These are phyloP conservation scores for Erpobdella octoculata DNA, from an alignment of 2,888 invertebrate genomes.

Conservation along the genomic window DNA sequence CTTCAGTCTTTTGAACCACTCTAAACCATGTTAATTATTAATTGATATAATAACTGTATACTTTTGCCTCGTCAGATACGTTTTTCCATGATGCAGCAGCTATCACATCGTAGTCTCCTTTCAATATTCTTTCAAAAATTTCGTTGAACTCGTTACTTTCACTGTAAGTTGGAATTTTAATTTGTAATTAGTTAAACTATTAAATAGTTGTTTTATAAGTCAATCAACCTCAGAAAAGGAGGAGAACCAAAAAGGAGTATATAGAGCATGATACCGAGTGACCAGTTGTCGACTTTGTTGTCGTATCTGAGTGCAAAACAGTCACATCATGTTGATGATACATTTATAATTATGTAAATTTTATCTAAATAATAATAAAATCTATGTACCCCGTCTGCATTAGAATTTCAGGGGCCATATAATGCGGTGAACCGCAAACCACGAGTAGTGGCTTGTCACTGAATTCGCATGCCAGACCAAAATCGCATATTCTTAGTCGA, in stretches of 20 bases:
- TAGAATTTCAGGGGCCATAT: slow-evolving; percentile 95
- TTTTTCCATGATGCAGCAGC: slow-evolving; percentile 90
- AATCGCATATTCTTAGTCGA: slow-evolving; percentile 86
- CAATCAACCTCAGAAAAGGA: slow-evolving; percentile 69
- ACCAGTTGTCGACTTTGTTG: slow-evolving; percentile 89
- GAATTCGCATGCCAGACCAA: slow-evolving; percentile 82
- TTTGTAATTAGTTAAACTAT: background rate
- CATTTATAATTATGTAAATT: background rate
- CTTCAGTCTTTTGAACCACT: too few relatives aligned
- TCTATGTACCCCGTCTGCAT: slow-evolving; percentile 82
- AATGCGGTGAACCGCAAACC: slow-evolving; percentile 96
- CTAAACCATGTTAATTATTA: background rate
- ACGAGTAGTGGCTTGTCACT: slow-evolving; percentile 71
- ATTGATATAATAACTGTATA: background rate
- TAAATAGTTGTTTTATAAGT: background rate
- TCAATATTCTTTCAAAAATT: slow-evolving; percentile 86
- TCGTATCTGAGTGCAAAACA: slow-evolving; percentile 50
- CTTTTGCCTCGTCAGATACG: slow-evolving; percentile 61
- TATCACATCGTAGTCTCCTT: slow-evolving; percentile 78
- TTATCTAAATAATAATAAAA: background rate
- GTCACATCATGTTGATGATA: background rate
- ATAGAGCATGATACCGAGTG: slow-evolving; percentile 90
- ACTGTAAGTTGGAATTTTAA: slow-evolving; percentile 54
- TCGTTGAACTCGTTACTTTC: slow-evolving; percentile 90
- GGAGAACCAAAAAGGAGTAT: slow-evolving; percentile 95